These are phyloP conservation scores for Drosophila tripunctata DNA, from an alignment of 2,888 invertebrate genomes.

Conservation along the genomic window DNA sequence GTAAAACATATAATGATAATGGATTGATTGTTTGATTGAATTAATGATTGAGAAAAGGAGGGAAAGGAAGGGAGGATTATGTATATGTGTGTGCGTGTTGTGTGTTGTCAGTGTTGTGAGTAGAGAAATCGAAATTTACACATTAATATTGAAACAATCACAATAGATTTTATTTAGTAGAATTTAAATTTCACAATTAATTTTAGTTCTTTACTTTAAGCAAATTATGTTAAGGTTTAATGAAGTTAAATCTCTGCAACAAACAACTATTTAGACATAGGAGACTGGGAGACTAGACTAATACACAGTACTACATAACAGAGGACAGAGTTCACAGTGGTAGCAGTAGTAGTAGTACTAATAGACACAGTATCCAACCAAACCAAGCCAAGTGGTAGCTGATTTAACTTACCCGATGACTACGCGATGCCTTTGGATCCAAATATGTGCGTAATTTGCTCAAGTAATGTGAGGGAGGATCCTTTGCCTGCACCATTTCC, in stretches of 20 bases:
- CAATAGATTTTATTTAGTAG: conserved; percentile 38
- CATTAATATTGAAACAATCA: conserved; percentile 72
- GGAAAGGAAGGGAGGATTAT: conserved; percentile 16
- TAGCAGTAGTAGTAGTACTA: not conserved
- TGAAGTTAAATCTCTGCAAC: conserved; percentile 23
- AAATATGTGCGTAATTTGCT: conserved; percentile 97
- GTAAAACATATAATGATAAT: conserved; percentile 32
- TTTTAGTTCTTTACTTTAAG: too few relatives aligned
- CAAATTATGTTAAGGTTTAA: too few relatives aligned
- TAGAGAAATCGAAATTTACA: conserved; percentile 76
- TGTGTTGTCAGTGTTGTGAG: conserved; percentile 73
- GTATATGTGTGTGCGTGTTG: conserved; percentile 43
- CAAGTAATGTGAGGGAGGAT: conserved; percentile 98
- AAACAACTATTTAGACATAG: conserved; percentile 19
- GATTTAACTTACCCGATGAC: conserved; percentile 95
- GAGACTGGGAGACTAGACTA: too few relatives aligned
- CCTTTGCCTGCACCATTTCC: conserved; percentile 99
- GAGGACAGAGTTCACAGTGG: conserved; percentile 15
- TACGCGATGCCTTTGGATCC: conserved; percentile 97
- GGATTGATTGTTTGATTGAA: conserved; percentile 23
- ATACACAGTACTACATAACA: conserved; percentile 27
- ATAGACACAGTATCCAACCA: not conserved
- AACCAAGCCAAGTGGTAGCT: not conserved
- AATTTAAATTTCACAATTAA: too few relatives aligned
- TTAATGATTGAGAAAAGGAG: conserved; percentile 23